Base-by-base conservation (phyloP, 2,797 vertebrate genomes). In the Rhinatrema bivittatum region DNA sequence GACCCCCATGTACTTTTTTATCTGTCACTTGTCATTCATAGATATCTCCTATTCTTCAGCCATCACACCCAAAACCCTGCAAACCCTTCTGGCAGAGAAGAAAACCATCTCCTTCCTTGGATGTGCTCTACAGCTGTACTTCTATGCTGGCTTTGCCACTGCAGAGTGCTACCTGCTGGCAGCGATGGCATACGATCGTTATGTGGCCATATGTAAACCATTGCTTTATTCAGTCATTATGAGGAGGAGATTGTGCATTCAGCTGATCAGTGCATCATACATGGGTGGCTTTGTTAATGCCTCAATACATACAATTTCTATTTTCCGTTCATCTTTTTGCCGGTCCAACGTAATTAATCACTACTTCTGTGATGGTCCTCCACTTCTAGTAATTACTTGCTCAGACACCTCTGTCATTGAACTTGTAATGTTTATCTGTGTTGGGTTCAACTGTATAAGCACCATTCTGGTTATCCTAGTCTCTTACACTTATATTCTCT, bases 161-260 rank as follows among this genome's bases (percentile, higher is more conserved):
- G 25, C 42, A 12, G 39, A 50, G 39, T 42, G 32, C 33, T 16
- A 38, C 32, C 23, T 50, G 16, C 46, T 50, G 4, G 42, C 46
- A 1, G 16, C 38, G 3, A 42, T 50, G 46, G 50, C 46, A 4
- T 50, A 50, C 14, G 46, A 50, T 25, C 46, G 46, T 9, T 50
- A 50, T 18, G 10, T 42, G 34, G 46, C 46, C 28, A 50, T 50
- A 12, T 50, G 46, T 33, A 37, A 42, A 23, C 46, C 46, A 15
- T 18, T 50, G 14, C 29, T 34, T 10, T 50, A 50, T 12, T 12
- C 22, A 3, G n/a, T 36, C 3, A 11, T 50, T 12, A 50, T 50
- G 39, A 27, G 38, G 14, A 18, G 32, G 13, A 17, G 31, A 3
- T 17, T 42, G 10, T 42, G 39, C 7, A 15, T 5, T 5, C 28